Base-by-base conservation (phyloP, 2,888 invertebrate genomes). In the Lasioglossum villosulum region DNA sequence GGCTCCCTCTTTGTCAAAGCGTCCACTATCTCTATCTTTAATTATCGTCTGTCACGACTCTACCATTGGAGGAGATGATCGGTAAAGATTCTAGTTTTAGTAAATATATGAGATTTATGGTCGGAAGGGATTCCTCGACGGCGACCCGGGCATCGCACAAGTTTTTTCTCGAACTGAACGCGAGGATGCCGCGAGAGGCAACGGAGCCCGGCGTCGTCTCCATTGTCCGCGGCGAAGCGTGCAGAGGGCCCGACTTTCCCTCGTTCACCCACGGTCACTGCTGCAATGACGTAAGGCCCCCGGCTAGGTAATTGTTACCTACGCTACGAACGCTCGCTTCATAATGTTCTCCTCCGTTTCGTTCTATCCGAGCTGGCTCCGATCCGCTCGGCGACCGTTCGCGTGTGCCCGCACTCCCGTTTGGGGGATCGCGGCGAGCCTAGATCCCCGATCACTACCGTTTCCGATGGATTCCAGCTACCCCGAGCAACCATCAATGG, bases 261-360 rank as follows among this genome's bases (percentile, higher is more conserved):
- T 94, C 93, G 92, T 94, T 93, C 92, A 90, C 91, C 93, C 94
- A 94, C 94, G 94, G 94, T 94, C 94, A 94, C 93, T 93, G 91
- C 90, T 92, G 91, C 92, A 89, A 88, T 94, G 94, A 94, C 93
- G 94, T 93, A 94, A 94, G 92, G 87, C 87, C 88, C 86, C 90
- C 81, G 87, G 83, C 91, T 88, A 88, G 90, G 92, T 93, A 93
- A 93, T 93, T 92, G 92, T 92, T 93, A 92, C 89, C 91, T 90
- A 86, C 83, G 90, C 87, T 89, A 90, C 86, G 86, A 85, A 89
- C 88, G 89, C 82, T 87, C 89, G 91, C 90, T 86, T 92, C 84
- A 84, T 90, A 86, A 90, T 90, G 86, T 82, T 90, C 90, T 87
- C 74, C 84, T 66, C 34, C 66, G 80, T 86, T 83, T 86, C 78